Conservation (phyloP, 2,797 vertebrate species). For the Myoxocephalus aenaeus region DNA sequence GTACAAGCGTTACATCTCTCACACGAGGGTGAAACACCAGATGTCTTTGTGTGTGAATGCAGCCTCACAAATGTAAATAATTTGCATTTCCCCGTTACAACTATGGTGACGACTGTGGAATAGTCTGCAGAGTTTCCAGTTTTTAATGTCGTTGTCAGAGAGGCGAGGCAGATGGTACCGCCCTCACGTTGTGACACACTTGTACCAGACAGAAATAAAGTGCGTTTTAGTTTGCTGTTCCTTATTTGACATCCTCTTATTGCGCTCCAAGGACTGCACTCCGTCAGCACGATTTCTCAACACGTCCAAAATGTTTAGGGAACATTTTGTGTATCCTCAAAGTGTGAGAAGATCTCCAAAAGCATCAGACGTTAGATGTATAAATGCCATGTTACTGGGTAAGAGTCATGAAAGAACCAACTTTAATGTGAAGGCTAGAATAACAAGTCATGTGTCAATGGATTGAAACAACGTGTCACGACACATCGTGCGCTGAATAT, state of each 20-base stretch:
- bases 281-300: slow-evolving; percentile 74
- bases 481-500: not conserved
- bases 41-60: not conserved
- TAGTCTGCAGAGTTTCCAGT: not conserved
- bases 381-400: not conserved
- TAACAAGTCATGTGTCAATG: not conserved
- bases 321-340: slow-evolving; percentile 3
- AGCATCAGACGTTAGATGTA: not conserved
- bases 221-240: slow-evolving; percentile 76
- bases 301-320: slow-evolving; percentile 40
- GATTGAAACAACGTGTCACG: slow-evolving; percentile 5
- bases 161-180: slow-evolving; percentile 37
- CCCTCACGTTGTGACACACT: slow-evolving; percentile 76
- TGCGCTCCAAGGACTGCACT: slow-evolving; percentile 59
- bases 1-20: slow-evolving; percentile 1
- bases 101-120: not conserved
- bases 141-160: slow-evolving; percentile 37
- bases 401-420: not conserved
- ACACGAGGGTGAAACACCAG: not conserved
- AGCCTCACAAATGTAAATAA: slow-evolving; percentile 10
- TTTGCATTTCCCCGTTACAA: not conserved
- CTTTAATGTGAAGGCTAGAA: not conserved
- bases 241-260: slow-evolving; percentile 84
- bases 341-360: not conserved
- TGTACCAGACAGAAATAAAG: slow-evolving; percentile 77